These are phyloP conservation scores for Drosophila eohydei DNA, from an alignment of 2,888 invertebrate species.

Conservation along the genomic window DNA sequence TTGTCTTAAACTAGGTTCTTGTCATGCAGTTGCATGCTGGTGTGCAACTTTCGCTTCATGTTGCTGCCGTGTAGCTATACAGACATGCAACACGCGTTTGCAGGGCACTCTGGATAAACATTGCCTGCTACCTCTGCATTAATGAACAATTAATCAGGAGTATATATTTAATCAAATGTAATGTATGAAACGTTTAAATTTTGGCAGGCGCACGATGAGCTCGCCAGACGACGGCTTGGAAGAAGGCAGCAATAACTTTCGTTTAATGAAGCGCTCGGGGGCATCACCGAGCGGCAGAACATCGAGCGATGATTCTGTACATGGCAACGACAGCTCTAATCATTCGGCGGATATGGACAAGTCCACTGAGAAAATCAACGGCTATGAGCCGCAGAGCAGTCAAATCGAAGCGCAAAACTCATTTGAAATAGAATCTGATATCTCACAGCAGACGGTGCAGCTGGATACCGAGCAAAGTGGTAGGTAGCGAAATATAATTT, in stretches of 20 bases:
- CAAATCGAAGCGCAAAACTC: not conserved
- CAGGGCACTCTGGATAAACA: not conserved
- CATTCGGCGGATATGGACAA: not conserved
- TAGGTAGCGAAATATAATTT: not conserved
- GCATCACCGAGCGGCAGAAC: not conserved
- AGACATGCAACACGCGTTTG: not conserved
- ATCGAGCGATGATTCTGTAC: slow-evolving; percentile 3
- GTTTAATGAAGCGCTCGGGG: not conserved
- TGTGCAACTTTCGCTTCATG: not conserved
- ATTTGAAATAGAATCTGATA: slow-evolving; percentile 7
- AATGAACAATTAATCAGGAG: not conserved
- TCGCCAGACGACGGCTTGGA: slow-evolving; percentile 9
- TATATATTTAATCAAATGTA: not conserved
- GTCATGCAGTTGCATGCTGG: not conserved
- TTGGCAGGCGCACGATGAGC: slow-evolving; percentile 28
- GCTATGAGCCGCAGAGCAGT: not conserved
- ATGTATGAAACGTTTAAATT: not conserved
- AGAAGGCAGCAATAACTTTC: slow-evolving; percentile 1
- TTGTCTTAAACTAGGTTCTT: not conserved
- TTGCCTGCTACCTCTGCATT: not conserved
- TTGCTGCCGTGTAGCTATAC: not conserved
- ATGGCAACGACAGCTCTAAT: not conserved
- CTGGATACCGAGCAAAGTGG: slow-evolving; percentile 10
- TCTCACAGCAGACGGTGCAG: not conserved
- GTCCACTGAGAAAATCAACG: not conserved